Evolutionary conservation across 2,888 invertebrate species (phyloP).

Genomic region (Cremastinae sp.): DNA sequence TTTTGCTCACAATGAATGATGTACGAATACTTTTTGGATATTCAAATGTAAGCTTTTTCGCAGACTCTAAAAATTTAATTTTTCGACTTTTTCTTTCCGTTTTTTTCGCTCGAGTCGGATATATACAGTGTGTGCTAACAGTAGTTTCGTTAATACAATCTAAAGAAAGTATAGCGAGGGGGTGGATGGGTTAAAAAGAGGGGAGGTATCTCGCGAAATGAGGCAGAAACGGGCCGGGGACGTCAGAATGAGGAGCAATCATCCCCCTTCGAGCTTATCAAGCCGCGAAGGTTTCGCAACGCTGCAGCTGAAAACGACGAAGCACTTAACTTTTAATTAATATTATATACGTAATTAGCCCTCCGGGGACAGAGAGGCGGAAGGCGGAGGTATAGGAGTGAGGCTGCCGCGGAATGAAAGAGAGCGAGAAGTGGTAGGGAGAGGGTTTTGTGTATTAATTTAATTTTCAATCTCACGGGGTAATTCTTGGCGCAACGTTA

Average conservation of each 20-base stretch:
- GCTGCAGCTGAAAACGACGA: constrained; percentile 71
- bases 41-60: too few relatives aligned
- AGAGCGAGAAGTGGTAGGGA: constrained; percentile 44
- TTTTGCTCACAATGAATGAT: too few relatives aligned
- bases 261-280: constrained; percentile 21
- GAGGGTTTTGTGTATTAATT: constrained; percentile 80
- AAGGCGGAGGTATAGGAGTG: constrained; percentile 19
- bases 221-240: constrained; percentile 23
- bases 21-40: too few relatives aligned
- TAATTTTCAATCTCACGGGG: constrained; percentile 80
- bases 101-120: too few relatives aligned
- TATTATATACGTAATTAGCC: constrained; percentile 80
- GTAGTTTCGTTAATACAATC: constrained; percentile 18
- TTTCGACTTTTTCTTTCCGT: too few relatives aligned
- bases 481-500: constrained; percentile 79
- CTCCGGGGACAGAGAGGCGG: constrained; percentile 57
- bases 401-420: neutral
- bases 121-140: constrained; percentile 10
- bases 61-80: too few relatives aligned
- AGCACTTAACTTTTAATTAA: constrained; percentile 80
- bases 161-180: constrained; percentile 11
- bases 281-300: constrained; percentile 55
- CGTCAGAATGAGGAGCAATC: neutral
- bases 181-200: neutral
- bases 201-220: constrained; percentile 24